These are phyloP conservation scores for Perizoma affinitatum DNA, from an alignment of 2,888 invertebrate species.

Conservation along the genomic window DNA sequence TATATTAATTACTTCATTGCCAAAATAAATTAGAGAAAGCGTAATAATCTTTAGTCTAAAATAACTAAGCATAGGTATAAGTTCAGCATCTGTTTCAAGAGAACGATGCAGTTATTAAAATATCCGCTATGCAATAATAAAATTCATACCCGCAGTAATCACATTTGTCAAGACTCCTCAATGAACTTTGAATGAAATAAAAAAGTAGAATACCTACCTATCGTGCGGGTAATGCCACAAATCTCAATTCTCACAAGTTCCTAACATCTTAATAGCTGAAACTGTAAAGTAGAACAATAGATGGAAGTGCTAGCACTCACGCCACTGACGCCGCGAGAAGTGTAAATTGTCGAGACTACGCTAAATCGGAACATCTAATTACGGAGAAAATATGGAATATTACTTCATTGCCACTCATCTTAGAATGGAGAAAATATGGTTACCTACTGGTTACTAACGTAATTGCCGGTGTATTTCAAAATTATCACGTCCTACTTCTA, in stretches of 20 bases:
- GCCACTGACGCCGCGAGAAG: constrained; percentile 45
- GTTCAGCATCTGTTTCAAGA: no score
- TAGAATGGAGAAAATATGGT: constrained; percentile 51
- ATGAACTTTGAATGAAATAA: constrained; percentile 8
- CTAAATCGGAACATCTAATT: constrained; percentile 52
- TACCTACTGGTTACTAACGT: no score
- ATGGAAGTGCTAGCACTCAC: constrained; percentile 47
- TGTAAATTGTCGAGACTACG: constrained; percentile 58
- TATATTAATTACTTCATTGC: neutral
- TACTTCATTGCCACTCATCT: constrained; percentile 53
- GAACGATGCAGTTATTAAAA: no score
- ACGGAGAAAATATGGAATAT: constrained; percentile 52
- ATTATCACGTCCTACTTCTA: constrained; percentile 59
- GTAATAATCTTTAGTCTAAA: no score
- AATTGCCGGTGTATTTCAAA: constrained; percentile 49
- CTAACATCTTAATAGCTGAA: constrained; percentile 41
- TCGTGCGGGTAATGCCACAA: constrained; percentile 35
- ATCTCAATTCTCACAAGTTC: constrained; percentile 39
- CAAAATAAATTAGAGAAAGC: neutral
- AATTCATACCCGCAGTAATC: neutral
- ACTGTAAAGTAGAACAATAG: constrained; percentile 58
- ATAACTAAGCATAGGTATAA: no score
- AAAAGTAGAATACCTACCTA: neutral
- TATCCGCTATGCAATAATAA: no score
- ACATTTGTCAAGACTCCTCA: constrained; percentile 6